phyloP scores from a whole-genome alignment of 2,797 vertebrate species.

The Chaenodraco wilsoni region DNA sequence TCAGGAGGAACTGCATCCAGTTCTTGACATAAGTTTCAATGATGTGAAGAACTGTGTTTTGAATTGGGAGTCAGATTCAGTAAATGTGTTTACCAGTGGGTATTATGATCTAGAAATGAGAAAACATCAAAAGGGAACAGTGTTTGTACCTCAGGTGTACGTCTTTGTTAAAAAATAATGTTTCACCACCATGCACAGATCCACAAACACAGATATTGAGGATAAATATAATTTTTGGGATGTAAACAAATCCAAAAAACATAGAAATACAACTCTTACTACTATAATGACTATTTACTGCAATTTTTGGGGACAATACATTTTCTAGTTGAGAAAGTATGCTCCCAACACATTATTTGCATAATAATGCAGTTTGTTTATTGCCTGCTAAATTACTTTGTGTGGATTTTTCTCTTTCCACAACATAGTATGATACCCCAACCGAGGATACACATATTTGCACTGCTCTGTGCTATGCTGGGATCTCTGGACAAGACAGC shows the following conservation, averaged over 20 bases:
- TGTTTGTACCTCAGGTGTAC: conserved; percentile 56
- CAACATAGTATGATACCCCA: background rate
- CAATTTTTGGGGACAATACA: background rate
- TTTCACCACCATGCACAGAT: conserved; percentile 39
- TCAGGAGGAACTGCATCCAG: conserved; percentile 15
- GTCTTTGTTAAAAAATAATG: conserved; percentile 51
- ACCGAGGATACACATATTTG: background rate
- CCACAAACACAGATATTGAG: background rate
- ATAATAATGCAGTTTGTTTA: conserved; percentile 1
- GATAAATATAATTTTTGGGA: background rate
- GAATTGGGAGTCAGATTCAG: conserved; percentile 18
- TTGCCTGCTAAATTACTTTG: background rate
- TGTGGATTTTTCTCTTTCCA: background rate
- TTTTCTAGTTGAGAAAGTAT: background rate
- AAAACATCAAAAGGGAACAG: conserved; percentile 53
- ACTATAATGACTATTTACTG: background rate
- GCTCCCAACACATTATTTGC: background rate
- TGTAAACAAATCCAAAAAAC: background rate
- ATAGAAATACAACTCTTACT: background rate
- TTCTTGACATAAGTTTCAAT: conserved; percentile 4
- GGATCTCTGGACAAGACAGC: background rate
- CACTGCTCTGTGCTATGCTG: background rate
- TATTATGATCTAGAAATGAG: conserved; percentile 43
- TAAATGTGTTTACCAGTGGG: conserved; percentile 52
- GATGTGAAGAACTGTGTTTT: background rate